These are phyloP conservation scores for Callochromis pleurospilus DNA, from an alignment of 2,113 vertebrate genomes.

Conservation along the genomic window DNA sequence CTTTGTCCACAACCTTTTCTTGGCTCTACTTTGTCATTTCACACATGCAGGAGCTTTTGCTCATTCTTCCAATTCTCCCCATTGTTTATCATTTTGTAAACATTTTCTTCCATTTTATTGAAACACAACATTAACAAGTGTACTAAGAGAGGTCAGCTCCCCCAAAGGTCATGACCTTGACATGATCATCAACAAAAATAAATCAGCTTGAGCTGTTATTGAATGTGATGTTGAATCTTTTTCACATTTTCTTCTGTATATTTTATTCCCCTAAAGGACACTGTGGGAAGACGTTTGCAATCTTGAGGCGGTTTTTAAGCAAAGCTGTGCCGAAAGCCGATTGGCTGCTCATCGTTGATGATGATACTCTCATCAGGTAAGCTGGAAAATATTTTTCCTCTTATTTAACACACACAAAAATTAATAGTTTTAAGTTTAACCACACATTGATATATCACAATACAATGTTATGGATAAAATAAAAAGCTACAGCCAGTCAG, in stretches of 20 bases:
- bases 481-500: not conserved
- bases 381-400: not conserved
- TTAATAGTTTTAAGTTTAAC: not conserved
- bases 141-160: not conserved
- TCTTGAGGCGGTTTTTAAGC: conserved; percentile 84
- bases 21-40: not conserved
- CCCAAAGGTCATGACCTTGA: not conserved
- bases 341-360: conserved; percentile 87
- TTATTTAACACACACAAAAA: not conserved
- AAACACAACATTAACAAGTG: not conserved
- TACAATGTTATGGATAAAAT: not conserved
- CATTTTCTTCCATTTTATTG: not conserved
- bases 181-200: not conserved
- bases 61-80: not conserved
- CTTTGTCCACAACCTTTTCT: not conserved
- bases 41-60: not conserved
- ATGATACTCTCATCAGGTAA: conserved; percentile 70
- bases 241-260: not conserved
- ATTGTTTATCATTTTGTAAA: not conserved
- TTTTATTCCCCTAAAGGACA: conserved; percentile 73
- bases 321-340: conserved; percentile 53
- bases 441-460: not conserved
- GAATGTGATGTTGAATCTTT: not conserved
- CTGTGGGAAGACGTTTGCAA: conserved; percentile 92
- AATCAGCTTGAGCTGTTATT: not conserved